Base-by-base conservation (phyloP, 2,113 vertebrate species). In the Scatophagus argus region DNA sequence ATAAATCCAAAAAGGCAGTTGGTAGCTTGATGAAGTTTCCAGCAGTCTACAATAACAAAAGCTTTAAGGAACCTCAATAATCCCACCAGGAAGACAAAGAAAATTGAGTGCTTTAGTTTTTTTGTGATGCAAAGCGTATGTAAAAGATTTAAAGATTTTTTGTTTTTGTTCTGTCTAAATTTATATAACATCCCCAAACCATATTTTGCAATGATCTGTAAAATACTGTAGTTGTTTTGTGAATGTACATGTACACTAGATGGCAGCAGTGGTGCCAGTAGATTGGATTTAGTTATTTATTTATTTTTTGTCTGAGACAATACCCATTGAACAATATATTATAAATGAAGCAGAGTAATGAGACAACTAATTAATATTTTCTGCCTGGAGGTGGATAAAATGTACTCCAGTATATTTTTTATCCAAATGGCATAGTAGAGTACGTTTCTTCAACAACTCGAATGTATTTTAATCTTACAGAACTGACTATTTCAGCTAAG, bases 201-300 rank as follows among this genome's bases (percentile, higher is more conserved):
- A 16, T 11, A 1, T 21, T 7, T 16, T 38, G 0, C 10, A 23
- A 23, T 17, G 2, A 5, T 31, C 25, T 46, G 21, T n/a, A 6
- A 41, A 34, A 11, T 2, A 14, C 31, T 23, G 6, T 8, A 5
- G 1, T 8, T 12, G 25, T 13, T 41, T 6, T 23, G 1, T 65
- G 7, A 8, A 25, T 41, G 25, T 6, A 70, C 38, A 11, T 73
- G 38, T 32, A 47, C 90, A 86, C 85, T 90, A 91, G 90, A 82
- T 83, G 90, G 88, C 85, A 87, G 87, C 74, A 90, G 16, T 52
- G 25, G 38, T 43, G 51, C n/a, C 68, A 46, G 17, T 19, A 32
- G 14, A 49, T 69, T 44, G 34, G 2, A 32, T 64, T n/a, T 46
- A 34, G 25, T 64, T n/a, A 21, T 63, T n/a, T 11, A 27, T 62